A percentile compares a stretch with the other conserved stretches of the same genome.
phyloP scores from a whole-genome alignment of 2,113 vertebrate genomes.

The Psittacus erithacus region DNA sequence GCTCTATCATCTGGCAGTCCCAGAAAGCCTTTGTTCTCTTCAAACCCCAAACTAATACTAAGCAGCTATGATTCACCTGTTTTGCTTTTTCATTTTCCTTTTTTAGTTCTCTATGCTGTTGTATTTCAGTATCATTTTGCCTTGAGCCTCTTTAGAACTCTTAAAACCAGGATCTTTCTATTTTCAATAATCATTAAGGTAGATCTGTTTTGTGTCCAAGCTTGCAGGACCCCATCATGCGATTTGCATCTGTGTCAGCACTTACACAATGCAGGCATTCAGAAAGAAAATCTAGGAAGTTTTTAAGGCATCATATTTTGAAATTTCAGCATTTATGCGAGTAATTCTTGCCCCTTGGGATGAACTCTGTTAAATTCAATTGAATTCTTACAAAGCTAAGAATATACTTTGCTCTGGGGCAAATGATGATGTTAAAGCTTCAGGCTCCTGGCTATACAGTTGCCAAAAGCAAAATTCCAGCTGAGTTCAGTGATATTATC shows the following conservation, averaged over 20 bases:
- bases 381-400: neutral
- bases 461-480: neutral
- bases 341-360: neutral
- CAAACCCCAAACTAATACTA: neutral
- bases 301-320: neutral
- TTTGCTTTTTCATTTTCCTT: neutral
- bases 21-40: neutral
- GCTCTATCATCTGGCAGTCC: neutral
- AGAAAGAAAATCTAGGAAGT: neutral
- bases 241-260: neutral
- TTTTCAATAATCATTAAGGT: neutral
- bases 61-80: neutral
- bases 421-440: neutral
- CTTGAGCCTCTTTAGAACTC: slow-evolving; percentile 3
- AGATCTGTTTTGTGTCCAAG: neutral
- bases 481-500: neutral
- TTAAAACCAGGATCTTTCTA: neutral
- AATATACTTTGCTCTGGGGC: neutral
- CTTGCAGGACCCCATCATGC: neutral
- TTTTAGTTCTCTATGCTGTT: slow-evolving; percentile 7
- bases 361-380: neutral
- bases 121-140: neutral
- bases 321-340: slow-evolving; percentile 14
- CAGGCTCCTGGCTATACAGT: neutral
- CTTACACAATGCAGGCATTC: neutral